phyloP scores from a whole-genome alignment of 2,797 vertebrate genomes.

The Muraenolepis orangiensis region DNA sequence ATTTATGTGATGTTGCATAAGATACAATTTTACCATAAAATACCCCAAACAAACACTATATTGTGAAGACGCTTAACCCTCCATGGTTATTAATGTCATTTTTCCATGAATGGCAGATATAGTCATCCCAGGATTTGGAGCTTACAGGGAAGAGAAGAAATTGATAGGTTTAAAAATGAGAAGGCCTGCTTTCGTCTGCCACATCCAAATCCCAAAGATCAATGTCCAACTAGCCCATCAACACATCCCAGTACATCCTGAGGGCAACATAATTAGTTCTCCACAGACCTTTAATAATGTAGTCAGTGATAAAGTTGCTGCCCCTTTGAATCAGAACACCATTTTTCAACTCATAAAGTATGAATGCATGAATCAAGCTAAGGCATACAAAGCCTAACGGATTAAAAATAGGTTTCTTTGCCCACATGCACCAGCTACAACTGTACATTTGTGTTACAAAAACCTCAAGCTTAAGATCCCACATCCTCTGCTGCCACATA shows the following conservation, averaged over 20 bases:
- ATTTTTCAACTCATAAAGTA: background rate
- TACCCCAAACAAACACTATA: background rate
- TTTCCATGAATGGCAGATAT: conserved; percentile 14
- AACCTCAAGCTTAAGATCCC: background rate
- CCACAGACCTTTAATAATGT: conserved; percentile 9
- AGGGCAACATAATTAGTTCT: conserved; percentile 54
- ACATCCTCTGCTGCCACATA: background rate
- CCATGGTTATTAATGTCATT: conserved; percentile 10
- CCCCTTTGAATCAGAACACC: background rate
- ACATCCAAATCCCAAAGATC: conserved; percentile 54
- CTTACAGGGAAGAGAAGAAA: conserved; percentile 43
- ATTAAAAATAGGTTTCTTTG: background rate
- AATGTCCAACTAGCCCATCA: conserved; percentile 49
- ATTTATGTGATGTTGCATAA: no score
- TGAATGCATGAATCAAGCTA: background rate
- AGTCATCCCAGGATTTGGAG: conserved; percentile 38
- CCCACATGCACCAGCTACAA: background rate
- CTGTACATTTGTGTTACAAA: background rate
- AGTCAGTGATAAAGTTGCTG: conserved; percentile 15
- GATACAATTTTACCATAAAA: no score
- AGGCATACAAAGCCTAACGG: background rate
- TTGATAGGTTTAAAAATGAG: conserved; percentile 47
- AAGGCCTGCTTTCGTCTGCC: conserved; percentile 51
- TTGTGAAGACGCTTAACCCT: background rate
- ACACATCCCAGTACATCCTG: conserved; percentile 28